Base-by-base conservation (phyloP, 2,888 invertebrate genomes). In the Argyra leucocephala region DNA sequence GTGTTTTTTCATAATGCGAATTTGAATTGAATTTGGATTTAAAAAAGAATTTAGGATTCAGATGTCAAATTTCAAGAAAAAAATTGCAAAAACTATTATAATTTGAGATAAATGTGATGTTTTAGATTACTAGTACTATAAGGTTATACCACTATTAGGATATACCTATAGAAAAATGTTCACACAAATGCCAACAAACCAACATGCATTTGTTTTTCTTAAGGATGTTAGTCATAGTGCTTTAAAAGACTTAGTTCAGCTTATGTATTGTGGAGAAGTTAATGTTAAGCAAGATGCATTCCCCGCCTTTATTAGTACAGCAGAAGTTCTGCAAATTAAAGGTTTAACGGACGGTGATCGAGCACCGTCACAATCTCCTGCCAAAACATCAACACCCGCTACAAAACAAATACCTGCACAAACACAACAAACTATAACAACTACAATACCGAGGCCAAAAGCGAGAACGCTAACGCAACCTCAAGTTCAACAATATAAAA, bases 151-250 rank as follows among this genome's bases (percentile, higher is more conserved):
- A n/a, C n/a, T n/a, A n/a, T n/a, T n/a, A n/a, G n/a, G n/a, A n/a
- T n/a, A n/a, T n/a, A n/a, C n/a, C n/a, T n/a, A n/a, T n/a, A n/a
- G 87, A 78, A 85, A 86, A 81, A 85, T 87, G 84, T 87, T 87
- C 81, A 86, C 78, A 48, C 78, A 85, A 80, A 84, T 85, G 85
- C 86, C 86, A 78, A 83, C 85, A 72, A 85, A 85, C 76, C 84
- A 85, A 75, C 85, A 86, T 81, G 86, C 86, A 72, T 84, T 86
- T 82, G 86, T 87, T 75, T 86, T 86, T 81, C 81, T 87, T 78
- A 87, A 87, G 80, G 87, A 87, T 79, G 87, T 87, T 72, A 85
- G 86, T 81, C 85, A 86, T 79, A 83, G 85, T 72, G 86, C 86
- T 74, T 81, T 87, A 75, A 84, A 85, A 80, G 86, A 86, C 80